Percentiles rank a stretch among this genome's conserved stretches.
These are phyloP conservation scores for Cottoperca gobio DNA, from an alignment of 2,797 vertebrate genomes.

Conservation along the genomic window DNA sequence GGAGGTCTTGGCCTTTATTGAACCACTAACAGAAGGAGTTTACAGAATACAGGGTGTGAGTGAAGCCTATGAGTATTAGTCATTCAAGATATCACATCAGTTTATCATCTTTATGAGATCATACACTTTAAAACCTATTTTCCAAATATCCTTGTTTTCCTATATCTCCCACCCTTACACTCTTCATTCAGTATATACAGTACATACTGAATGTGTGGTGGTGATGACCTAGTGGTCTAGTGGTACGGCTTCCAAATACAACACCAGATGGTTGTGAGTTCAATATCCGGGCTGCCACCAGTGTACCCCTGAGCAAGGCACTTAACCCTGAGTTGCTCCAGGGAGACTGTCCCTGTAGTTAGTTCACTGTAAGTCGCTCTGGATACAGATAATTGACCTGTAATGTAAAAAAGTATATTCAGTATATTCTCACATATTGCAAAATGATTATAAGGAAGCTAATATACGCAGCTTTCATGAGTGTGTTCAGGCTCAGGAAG, in stretches of 20 bases:
- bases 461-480: conserved; percentile 54
- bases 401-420: too few species aligned
- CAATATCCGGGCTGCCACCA: too few species aligned
- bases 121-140: conserved; percentile 53
- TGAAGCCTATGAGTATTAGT: conserved; percentile 35
- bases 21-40: conserved; percentile 73
- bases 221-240: too few species aligned
- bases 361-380: too few species aligned
- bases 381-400: too few species aligned
- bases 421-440: conserved; percentile 46
- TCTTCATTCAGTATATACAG: conserved; percentile 42
- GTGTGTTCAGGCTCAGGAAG: conserved; percentile 55
- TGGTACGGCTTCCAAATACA: too few species aligned
- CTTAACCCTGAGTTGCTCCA: too few species aligned
- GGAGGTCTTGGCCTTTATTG: conserved; percentile 65
- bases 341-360: too few species aligned
- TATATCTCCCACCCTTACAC: conserved; percentile 21
- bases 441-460: conserved; percentile 58
- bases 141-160: conserved; percentile 38
- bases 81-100: conserved; percentile 30
- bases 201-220: too few species aligned
- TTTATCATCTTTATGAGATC: conserved; percentile 54
- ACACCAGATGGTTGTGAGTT: too few species aligned
- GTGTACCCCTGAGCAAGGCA: too few species aligned
- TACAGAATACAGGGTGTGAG: conserved; percentile 19